Percentiles rank a stretch among this genome's conserved stretches.
phyloP scores from a whole-genome alignment of 2,888 invertebrate genomes.

The Ashinkailepas kermadecensis region DNA sequence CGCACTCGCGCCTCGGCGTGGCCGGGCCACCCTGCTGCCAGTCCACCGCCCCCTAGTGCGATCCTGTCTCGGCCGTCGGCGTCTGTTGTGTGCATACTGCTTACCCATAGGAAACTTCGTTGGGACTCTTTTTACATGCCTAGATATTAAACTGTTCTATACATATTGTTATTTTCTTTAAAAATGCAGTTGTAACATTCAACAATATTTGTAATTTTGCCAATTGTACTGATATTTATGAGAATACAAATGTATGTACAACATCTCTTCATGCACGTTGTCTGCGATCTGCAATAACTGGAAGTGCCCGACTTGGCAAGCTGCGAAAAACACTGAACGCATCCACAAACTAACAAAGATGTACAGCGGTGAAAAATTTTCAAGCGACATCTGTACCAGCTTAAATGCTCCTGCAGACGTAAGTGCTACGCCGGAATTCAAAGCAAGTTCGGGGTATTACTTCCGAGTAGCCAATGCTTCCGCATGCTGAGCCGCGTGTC shows the following conservation, averaged over 20 bases:
- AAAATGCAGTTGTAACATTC: constrained; percentile 21
- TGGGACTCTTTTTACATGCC: constrained; percentile 21
- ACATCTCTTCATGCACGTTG: not conserved
- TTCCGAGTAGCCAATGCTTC: too few relatives aligned
- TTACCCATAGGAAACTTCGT: constrained; percentile 20
- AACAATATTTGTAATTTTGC: constrained; percentile 21
- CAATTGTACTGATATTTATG: constrained; percentile 20
- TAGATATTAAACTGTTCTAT: constrained; percentile 22
- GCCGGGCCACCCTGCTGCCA: not conserved
- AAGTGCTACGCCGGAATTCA: too few relatives aligned
- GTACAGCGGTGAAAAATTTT: too few relatives aligned
- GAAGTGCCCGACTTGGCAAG: too few relatives aligned
- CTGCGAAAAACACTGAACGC: too few relatives aligned
- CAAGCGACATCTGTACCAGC: too few relatives aligned
- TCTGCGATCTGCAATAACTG: too few relatives aligned
- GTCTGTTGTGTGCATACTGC: not conserved
- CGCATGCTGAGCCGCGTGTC: too few relatives aligned
- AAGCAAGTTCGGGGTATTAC: too few relatives aligned
- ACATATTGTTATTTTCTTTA: constrained; percentile 22
- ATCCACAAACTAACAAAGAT: too few relatives aligned
- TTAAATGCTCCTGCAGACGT: too few relatives aligned
- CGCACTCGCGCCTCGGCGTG: not conserved
- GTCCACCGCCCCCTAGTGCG: not conserved
- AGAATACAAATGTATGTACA: constrained; percentile 23
- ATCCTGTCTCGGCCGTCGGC: not conserved